A percentile compares a stretch with the other conserved stretches of the same genome.
Conservation (phyloP, 1,140 invertebrate species). For the Araneus ventricosus region DNA sequence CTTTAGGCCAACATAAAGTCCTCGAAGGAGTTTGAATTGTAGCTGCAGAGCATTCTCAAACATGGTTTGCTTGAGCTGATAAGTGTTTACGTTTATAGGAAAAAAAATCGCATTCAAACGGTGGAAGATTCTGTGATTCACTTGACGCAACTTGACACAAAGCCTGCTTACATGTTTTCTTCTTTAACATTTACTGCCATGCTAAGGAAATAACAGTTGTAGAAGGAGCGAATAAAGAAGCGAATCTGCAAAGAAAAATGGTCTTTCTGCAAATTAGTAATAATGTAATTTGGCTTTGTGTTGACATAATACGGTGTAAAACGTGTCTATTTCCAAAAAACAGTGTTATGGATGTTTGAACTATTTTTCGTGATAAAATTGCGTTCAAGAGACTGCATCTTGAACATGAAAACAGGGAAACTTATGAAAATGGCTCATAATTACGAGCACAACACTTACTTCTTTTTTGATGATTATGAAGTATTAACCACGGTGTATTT, state of each 20-base stretch:
- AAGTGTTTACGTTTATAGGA: constrained; percentile 18
- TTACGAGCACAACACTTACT: not conserved
- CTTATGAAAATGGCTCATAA: not conserved
- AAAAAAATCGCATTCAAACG: not conserved
- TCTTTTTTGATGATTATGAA: not conserved
- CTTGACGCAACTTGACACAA: constrained; percentile 17
- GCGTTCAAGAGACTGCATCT: not conserved
- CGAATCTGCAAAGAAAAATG: too few species aligned
- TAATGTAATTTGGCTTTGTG: constrained; percentile 47
- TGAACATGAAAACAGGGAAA: not conserved
- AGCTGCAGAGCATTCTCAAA: not conserved
- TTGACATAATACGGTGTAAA: not conserved
- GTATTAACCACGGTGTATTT: not conserved
- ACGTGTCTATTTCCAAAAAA: not conserved
- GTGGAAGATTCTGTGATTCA: constrained; percentile 59
- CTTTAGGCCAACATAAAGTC: constrained; percentile 15
- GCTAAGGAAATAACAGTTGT: not conserved
- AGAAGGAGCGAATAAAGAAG: not conserved
- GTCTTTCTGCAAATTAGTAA: not conserved
- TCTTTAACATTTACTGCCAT: constrained; percentile 9
- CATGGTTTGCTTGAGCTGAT: not conserved
- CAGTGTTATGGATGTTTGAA: not conserved
- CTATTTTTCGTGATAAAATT: not conserved
- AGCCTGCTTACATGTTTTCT: constrained; percentile 33
- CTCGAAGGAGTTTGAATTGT: not conserved